Evolutionary conservation across 2,888 invertebrate species (phyloP).

Genomic region (Galerucella pusilla): DNA sequence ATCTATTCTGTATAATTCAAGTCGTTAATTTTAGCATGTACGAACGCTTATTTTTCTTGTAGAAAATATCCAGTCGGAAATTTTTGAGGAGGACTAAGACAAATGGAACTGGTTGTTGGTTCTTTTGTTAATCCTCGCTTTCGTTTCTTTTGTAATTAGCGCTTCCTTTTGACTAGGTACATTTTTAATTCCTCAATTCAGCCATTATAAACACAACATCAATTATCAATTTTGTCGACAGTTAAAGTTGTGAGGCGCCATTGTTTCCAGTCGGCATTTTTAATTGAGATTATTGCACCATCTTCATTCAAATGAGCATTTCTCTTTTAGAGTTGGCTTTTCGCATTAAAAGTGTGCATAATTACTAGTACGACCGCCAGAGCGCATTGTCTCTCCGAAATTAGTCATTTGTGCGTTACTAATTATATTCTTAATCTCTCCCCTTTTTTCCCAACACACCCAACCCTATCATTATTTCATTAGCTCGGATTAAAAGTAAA

Average conservation of each 20-base stretch:
- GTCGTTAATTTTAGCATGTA: background rate
- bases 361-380: conserved; percentile 55
- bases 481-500: conserved; percentile 51
- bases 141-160: conserved; percentile 40
- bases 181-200: conserved; percentile 65
- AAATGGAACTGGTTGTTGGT: conserved; percentile 56
- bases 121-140: conserved; percentile 53
- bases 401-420: conserved; percentile 65
- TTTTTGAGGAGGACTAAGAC: conserved; percentile 43
- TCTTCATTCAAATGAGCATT: conserved; percentile 65
- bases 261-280: conserved; percentile 65
- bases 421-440: conserved; percentile 64
- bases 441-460: conserved; percentile 46
- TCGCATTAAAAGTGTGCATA: conserved; percentile 66
- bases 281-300: conserved; percentile 67
- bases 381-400: conserved; percentile 61
- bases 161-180: conserved; percentile 62
- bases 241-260: conserved; percentile 58
- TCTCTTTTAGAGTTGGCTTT: conserved; percentile 55
- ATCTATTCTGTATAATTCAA: background rate
- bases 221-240: conserved; percentile 65
- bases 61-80: background rate
- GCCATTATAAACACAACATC: conserved; percentile 67
- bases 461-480: conserved; percentile 58
- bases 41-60: background rate